Evolutionary conservation across 1,140 invertebrate species (phyloP).

Genomic region (Micrasema minimum): DNA sequence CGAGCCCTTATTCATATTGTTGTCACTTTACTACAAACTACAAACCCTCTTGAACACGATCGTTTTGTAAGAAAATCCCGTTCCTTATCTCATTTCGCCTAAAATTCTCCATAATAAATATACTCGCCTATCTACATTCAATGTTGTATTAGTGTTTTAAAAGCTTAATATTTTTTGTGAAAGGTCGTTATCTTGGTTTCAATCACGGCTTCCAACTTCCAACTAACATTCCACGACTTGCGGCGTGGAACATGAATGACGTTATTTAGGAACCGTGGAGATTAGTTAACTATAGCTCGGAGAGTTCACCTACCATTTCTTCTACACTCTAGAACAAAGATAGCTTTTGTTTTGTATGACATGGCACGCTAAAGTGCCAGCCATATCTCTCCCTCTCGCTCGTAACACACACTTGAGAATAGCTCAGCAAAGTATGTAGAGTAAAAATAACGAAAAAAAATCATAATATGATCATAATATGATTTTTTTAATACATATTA

Average conservation of each 20-base stretch:
- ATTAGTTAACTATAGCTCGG: slow-evolving; percentile 24
- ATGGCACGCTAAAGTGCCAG: not conserved
- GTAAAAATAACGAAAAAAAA: too few species aligned
- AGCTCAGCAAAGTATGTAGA: not conserved
- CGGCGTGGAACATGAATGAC: slow-evolving; percentile 31
- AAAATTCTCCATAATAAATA: too few species aligned
- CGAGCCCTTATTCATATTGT: too few species aligned
- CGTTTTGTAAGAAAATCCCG: not conserved
- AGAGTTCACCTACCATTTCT: slow-evolving; percentile 3
- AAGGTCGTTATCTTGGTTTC: slow-evolving; percentile 34
- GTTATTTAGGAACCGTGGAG: slow-evolving; percentile 30
- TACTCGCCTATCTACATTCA: too few species aligned
- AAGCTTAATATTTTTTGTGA: slow-evolving; percentile 21
- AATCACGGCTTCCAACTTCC: slow-evolving; percentile 32
- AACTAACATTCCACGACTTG: slow-evolving; percentile 29
- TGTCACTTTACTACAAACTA: too few species aligned
- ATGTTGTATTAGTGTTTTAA: not conserved
- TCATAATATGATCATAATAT: too few species aligned
- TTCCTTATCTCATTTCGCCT: slow-evolving; percentile 3
- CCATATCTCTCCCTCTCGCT: slow-evolving; percentile 9
- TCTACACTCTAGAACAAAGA: slow-evolving; percentile 26
- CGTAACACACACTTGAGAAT: not conserved
- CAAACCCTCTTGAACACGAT: slow-evolving; percentile 4
- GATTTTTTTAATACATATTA: too few species aligned
- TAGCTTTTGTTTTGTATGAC: slow-evolving; percentile 35